Base-by-base conservation (phyloP, 1,140 invertebrate species). In the Trichoplusia ni region DNA sequence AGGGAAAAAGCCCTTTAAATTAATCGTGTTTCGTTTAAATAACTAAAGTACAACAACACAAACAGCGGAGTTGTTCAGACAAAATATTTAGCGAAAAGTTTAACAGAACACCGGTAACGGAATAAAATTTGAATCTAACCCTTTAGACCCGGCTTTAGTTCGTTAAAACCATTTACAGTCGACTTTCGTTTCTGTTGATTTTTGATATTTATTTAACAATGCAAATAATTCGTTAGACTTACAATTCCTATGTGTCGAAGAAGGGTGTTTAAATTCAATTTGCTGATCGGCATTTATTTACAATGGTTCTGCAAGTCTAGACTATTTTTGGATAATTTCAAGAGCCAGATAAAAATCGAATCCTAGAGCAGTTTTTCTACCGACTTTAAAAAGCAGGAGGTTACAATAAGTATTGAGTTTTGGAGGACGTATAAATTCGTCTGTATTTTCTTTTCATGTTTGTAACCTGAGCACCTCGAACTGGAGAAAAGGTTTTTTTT, bases 11-110 rank as follows among this genome's bases (percentile, higher is more conserved):
- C 49, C 14, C 44, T 53, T 44, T 16, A 46, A 64, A 46, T 23
- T 18, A 59, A 59, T 59, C 38, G 2, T 44, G 37, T 60, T 47
- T 51, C 31, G 35, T 27, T 60, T 54, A 58, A 63, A 51, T 69
- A 42, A 51, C 31, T 66, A 58, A 75, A 66, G 54, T 67, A 63
- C 44, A 71, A 67, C 61, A 71, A 67, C 61, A 72, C 67, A 77
- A 75, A 77, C 56, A 69, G 56, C 65, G 47, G 72, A 75, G 64
- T 75, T 74, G 71, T 61, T 69, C 56, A 40, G 69, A 73, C 72
- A 72, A 81, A 67, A 81, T 82, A 80, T 79, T 82, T 80, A 63
- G 42, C 49, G 46, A 21, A 65, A 70, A 77, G 19, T 70, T 77
- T 73, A 16, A 8, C 29, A 31, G 69, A 65, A 67, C 68, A 72